These are phyloP conservation scores for Numida meleagris DNA, from an alignment of 2,113 vertebrate species.

Conservation along the genomic window DNA sequence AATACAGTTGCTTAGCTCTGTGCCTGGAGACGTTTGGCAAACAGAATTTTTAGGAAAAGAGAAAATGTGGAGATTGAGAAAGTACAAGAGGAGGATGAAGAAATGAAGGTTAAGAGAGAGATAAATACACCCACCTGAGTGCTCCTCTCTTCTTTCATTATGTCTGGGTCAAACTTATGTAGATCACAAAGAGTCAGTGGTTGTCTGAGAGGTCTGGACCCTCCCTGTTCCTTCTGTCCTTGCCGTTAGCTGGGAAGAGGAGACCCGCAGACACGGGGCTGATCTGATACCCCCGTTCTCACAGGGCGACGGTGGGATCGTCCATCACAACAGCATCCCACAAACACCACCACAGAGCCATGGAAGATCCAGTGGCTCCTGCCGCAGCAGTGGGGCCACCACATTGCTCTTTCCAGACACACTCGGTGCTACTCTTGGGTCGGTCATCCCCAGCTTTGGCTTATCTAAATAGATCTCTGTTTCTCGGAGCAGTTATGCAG, in stretches of 20 bases:
- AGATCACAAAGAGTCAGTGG: not conserved
- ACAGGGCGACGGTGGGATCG: not conserved
- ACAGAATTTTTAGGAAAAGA: not conserved
- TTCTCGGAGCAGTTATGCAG: not conserved
- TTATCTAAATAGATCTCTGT: not conserved
- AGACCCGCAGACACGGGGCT: not conserved
- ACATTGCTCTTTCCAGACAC: not conserved
- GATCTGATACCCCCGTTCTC: not conserved
- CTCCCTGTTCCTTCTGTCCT: not conserved
- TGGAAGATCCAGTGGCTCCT: not conserved
- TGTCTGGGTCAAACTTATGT: not conserved
- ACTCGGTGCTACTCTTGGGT: not conserved
- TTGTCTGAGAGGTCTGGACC: not conserved
- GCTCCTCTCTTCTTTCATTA: not conserved
- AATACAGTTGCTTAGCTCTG: not conserved
- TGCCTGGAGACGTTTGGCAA: not conserved
- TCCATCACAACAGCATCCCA: rapidly evolving
- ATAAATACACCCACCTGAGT: not conserved
- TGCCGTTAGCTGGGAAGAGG: not conserved
- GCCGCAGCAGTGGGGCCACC: not conserved
- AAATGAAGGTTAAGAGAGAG: not conserved
- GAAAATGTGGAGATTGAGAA: not conserved
- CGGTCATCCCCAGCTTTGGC: not conserved
- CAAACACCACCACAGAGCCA: rapidly evolving
- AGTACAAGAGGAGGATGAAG: not conserved